Evolutionary conservation across 2,797 vertebrate species (phyloP).

Genomic region (Rhodeus uyekii): DNA sequence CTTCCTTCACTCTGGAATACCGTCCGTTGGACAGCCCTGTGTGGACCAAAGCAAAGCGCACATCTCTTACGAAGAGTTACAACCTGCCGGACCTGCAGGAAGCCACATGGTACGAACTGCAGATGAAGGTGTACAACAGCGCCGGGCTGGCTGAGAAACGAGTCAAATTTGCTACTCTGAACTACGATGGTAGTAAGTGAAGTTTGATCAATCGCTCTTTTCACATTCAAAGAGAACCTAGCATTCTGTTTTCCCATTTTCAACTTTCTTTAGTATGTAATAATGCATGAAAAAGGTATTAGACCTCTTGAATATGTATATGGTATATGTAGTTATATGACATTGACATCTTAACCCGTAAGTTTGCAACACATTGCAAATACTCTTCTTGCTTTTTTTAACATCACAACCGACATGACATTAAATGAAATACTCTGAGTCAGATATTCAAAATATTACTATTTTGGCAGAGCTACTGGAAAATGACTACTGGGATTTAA

Average conservation of each 20-base stretch:
- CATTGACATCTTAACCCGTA: too few relatives aligned
- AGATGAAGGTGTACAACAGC: slow-evolving; percentile 96
- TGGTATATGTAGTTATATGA: too few relatives aligned
- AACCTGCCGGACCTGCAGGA: slow-evolving; percentile 93
- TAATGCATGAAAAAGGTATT: neutral
- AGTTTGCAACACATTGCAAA: too few relatives aligned
- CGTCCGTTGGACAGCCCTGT: slow-evolving; percentile 84
- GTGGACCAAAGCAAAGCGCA: slow-evolving; percentile 92
- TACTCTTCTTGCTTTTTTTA: too few relatives aligned
- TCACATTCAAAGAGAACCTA: neutral
- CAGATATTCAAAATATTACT: too few relatives aligned
- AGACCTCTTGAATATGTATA: too few relatives aligned
- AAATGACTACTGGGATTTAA: too few relatives aligned
- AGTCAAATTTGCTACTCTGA: slow-evolving; percentile 91
- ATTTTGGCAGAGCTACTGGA: too few relatives aligned
- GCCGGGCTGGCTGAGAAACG: slow-evolving; percentile 95
- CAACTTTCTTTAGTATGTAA: neutral
- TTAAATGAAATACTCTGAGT: too few relatives aligned
- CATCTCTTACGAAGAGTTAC: slow-evolving; percentile 94
- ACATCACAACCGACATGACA: too few relatives aligned
- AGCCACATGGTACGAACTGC: slow-evolving; percentile 95
- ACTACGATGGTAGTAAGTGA: slow-evolving; percentile 94
- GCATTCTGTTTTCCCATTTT: neutral
- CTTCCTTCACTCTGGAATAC: slow-evolving; percentile 93
- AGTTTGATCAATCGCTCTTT: slow-evolving; percentile 3